Evolutionary conservation across 2,888 invertebrate species (phyloP).

Genomic region (Conchocele bisecta): DNA sequence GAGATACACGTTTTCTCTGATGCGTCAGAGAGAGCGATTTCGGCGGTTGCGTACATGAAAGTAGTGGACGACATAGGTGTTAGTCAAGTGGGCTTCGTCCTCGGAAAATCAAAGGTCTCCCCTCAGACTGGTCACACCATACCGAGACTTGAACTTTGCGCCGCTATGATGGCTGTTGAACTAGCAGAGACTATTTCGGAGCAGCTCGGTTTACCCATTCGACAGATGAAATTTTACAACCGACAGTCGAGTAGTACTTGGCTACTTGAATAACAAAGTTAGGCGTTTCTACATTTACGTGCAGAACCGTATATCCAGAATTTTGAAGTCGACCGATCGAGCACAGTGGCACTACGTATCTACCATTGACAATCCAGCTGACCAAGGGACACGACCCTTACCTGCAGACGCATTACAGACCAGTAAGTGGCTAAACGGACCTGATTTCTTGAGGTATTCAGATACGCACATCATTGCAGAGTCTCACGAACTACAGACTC

Average conservation of each 20-base stretch:
- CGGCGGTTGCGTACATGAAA: not conserved
- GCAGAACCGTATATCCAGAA: constrained; percentile 14
- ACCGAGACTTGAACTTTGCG: constrained; percentile 13
- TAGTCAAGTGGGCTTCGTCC: not conserved
- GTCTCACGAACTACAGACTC: not conserved
- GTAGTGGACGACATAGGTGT: not conserved
- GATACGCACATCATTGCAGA: not conserved
- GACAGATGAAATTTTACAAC: constrained; percentile 10
- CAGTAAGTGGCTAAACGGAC: constrained; percentile 14
- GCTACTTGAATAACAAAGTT: constrained; percentile 12
- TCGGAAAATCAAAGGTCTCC: constrained; percentile 6
- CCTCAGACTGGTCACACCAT: constrained; percentile 15
- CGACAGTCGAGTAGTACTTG: constrained; percentile 18
- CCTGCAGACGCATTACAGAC: not conserved
- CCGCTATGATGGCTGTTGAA: constrained; percentile 17
- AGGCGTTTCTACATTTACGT: constrained; percentile 17
- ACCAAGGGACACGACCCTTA: constrained; percentile 15
- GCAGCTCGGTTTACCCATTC: not conserved
- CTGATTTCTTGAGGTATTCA: not conserved
- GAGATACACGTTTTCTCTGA: too few species aligned
- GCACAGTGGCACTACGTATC: constrained; percentile 21
- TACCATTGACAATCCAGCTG: constrained; percentile 22
- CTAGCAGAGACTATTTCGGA: not conserved
- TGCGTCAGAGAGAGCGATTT: constrained; percentile 6
- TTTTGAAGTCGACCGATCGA: constrained; percentile 8